Evolutionary conservation across 2,888 invertebrate species (phyloP), one percentile per base, ranked within the genome.

Genomic region (Diogma glabrata): DNA sequence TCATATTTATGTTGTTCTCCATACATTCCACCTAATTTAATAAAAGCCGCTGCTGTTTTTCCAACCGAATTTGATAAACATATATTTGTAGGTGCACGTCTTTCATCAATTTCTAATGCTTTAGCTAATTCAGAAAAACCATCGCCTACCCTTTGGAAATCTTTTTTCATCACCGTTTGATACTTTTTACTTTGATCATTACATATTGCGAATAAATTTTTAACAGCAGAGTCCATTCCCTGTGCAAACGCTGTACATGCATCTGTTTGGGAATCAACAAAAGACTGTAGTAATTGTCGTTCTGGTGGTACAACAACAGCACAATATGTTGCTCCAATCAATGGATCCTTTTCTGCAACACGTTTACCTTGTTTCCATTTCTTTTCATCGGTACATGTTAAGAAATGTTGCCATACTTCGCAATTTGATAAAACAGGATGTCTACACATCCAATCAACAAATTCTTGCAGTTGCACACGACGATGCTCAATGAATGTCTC

Each of bases 331-430:
- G 89, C 86, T 7, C 93, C 93, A 58, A 88, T 75, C 56, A 92
- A 78, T 60, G 89, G 86, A 68, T 99, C 97, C 62, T 86, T 87
- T 70, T 99, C 97, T 1, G 97, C 96, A 68, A 82, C 84, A 56
- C 97, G 75, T 70, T 97, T 97, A 4, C 97, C 97, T 47, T 80
- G 81, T 72, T 99, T 99, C 97, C 97, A 99, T 59, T 87, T 82
- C 68, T 94, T 95, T 61, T 94, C 96, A 72, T 97, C 96, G 7
- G 91, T 94, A 66, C 96, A 96, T 3, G 92, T 92, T 48, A 99
- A 79, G 68, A 99, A 99, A 68, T 99, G 97, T 64, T 87, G 82
- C 90, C 95, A 96, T 0, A 96, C 96, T 58, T 90, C 88, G 62
- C 85, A 85, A 59, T 82, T 82, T 3, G 93, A 89, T 36, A 99